These are phyloP conservation scores for Hypsibius dujardini DNA, from an alignment of 1,140 invertebrate genomes.

Conservation along the genomic window DNA sequence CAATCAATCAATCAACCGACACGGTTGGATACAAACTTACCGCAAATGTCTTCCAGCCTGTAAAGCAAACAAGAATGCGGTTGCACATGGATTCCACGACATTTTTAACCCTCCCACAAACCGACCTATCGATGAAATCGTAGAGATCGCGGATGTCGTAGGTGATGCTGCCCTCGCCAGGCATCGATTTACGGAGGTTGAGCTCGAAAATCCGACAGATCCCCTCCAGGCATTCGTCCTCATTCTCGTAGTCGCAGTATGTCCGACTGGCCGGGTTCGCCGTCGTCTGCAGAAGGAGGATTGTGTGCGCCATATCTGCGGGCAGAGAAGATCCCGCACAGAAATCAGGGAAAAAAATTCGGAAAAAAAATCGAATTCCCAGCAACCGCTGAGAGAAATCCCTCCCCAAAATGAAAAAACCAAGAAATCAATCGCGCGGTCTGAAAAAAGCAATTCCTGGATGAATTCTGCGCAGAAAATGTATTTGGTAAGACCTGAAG, in stretches of 20 bases:
- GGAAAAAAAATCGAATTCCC: too few species aligned
- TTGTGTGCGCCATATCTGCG: neutral
- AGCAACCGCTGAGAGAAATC: too few species aligned
- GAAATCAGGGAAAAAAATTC: too few species aligned
- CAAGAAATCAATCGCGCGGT: too few species aligned
- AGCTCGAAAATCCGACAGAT: neutral
- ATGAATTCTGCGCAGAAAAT: too few species aligned
- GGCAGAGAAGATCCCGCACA: neutral
- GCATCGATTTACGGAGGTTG: neutral
- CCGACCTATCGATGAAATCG: neutral
- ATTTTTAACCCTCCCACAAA: neutral
- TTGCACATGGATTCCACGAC: neutral
- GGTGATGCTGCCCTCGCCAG: neutral
- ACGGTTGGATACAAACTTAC: too few species aligned
- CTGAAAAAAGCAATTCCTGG: too few species aligned
- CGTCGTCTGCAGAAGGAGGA: slow-evolving; percentile 5
- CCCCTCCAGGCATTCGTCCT: neutral
- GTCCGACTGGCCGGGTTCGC: neutral
- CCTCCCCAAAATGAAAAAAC: too few species aligned
- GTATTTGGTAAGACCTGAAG: too few species aligned
- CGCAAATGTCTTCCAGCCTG: slow-evolving; percentile 12
- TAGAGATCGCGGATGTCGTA: neutral
- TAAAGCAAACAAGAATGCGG: neutral
- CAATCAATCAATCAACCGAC: too few species aligned
- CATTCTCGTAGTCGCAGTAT: neutral